Base-by-base conservation (phyloP, 2,113 vertebrate species). In the Boleophthalmus pectinirostris region DNA sequence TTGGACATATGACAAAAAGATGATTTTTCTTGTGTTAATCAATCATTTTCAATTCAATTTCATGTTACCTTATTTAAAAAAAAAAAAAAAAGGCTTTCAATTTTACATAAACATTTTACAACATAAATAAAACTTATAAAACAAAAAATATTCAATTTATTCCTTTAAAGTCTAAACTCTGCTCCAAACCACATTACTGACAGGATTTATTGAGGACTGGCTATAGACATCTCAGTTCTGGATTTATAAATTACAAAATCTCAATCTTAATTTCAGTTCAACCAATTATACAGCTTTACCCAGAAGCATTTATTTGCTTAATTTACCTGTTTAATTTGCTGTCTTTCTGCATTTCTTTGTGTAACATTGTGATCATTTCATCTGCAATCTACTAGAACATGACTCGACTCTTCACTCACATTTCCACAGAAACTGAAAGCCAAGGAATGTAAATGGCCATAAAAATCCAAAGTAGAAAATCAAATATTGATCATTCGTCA, bases 401-500 rank as follows among this genome's bases (percentile, higher is more conserved):
- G 53, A 63, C 73, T 72, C 51, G 70, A 45, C 67, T 51, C 60
- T n/a, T 65, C 77, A 81, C 78, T 49, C 77, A 84, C 72, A 77
- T 74, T 75, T 72, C 57, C 63, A 75, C 57, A 68, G 61, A 80
- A 80, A 76, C 56, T 53, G 43, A 25, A 23, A 77, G 75, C 74
- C 69, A 29, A 69, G 45, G 54, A 70, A 74, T 54, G 69, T 65
- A 88, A 86, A 89, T 83, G 61, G 65, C 57, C 66, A 68, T 69
- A 46, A 72, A 29, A 21, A 24, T 29, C 67, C 53, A 66, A 67
- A 60, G 72, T 66, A 70, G 21, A 81, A 80, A 90, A 86, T 88
- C 79, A 81, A 90, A 91, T 89, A 89, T 88, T 86, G 83, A 91
- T 83, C 74, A 86, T 86, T 79, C 80, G 82, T 74, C 58, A 73